Base-by-base conservation (phyloP, 1,140 invertebrate species). In the Ceratosolen fusciceps region DNA sequence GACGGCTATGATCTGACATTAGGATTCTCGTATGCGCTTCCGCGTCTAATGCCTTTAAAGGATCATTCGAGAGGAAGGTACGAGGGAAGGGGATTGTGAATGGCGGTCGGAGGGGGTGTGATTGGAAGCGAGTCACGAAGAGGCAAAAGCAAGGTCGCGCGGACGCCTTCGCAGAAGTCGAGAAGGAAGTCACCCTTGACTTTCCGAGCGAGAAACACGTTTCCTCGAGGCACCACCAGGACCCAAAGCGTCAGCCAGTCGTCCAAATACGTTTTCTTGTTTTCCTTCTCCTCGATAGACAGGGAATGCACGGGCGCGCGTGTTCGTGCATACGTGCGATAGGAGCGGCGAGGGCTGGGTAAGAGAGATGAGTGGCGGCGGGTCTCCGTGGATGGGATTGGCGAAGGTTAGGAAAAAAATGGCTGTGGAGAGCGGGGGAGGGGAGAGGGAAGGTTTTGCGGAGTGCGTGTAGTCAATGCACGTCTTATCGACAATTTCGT, bases 401-500 rank as follows among this genome's bases (percentile, higher is more conserved):
- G 43, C 43, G 43, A 47, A 68, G 34, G 21, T 7, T 39, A 7
- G 39, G 39, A 39, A 26, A 62, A 26, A 62, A 26, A 5, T 12
- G 29, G 58, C 26, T 3, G 60, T 37, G 31, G 1, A 2, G 16
- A 19, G 8, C 8, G 29, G 1, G 26, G 19, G 34, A 1, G 24
- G 21, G 21, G 4, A 29, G 71, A 43, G 29, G 26, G 62, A 71
- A 80, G 76, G 71, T 75, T 70, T 68, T 58, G 29, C 26, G 34
- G 21, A 34, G 26, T 39, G 31, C 60, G 34, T 52, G 77, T 43
- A 80, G 79, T 80, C 79, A 29, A 26, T 26, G 74, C 79, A 80
- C 79, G 79, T 80, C 79, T 80, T 77, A 80, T 80, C 79, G 79
- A 39, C 79, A 80, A 80, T 80, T 80, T 80, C 74, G 79, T 71